phyloP scores from a whole-genome alignment of 2,888 invertebrate genomes.

The Archips crataeganus region DNA sequence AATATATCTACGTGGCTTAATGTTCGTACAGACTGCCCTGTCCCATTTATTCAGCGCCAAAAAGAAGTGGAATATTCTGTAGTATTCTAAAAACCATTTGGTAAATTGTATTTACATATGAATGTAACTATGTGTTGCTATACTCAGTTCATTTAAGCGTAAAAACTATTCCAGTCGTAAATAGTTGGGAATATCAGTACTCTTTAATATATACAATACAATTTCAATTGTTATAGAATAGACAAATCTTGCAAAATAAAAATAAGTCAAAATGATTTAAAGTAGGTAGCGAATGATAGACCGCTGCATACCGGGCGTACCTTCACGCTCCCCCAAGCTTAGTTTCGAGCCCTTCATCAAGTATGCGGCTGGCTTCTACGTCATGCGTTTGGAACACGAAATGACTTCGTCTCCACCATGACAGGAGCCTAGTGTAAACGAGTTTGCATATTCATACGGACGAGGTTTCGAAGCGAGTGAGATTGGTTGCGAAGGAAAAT shows the following conservation, averaged over 20 bases:
- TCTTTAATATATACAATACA: too few relatives aligned
- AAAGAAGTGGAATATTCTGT: constrained; percentile 13
- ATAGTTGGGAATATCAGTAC: too few relatives aligned
- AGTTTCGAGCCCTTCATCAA: constrained; percentile 55
- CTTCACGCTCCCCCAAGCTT: constrained; percentile 31
- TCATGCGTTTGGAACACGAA: constrained; percentile 36
- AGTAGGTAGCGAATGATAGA: constrained; percentile 7
- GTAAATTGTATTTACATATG: not conserved
- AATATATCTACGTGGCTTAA: constrained; percentile 18
- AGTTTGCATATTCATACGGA: constrained; percentile 45
- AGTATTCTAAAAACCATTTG: constrained; percentile 24
- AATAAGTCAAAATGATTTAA: not conserved
- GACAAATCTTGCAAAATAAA: not conserved
- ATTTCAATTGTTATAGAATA: not conserved
- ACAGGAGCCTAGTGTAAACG: constrained; percentile 39
- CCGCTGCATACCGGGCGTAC: constrained; percentile 22
- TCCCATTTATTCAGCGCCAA: constrained; percentile 7
- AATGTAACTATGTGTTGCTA: not conserved
- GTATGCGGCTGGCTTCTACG: constrained; percentile 53
- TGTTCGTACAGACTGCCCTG: constrained; percentile 5
- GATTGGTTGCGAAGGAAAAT: constrained; percentile 5
- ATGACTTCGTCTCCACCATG: constrained; percentile 30
- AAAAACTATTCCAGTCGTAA: not conserved
- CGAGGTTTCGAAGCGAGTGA: constrained; percentile 22
- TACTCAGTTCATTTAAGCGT: not conserved